phyloP scores from a whole-genome alignment of 2,888 invertebrate genomes.

The Tricholauxania praeusta region DNA sequence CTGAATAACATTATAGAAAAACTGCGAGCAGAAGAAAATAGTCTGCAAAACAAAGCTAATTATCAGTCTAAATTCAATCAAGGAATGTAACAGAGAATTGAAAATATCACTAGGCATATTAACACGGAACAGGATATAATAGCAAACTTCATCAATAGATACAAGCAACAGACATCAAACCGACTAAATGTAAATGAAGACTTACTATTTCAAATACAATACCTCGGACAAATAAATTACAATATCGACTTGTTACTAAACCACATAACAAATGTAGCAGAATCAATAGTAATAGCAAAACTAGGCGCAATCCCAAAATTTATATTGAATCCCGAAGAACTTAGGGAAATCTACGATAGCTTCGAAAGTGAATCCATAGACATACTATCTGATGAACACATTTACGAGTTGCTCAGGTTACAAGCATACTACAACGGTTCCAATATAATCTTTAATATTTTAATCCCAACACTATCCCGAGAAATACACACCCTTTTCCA shows the following conservation, averaged over 20 bases:
- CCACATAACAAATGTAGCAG: conserved; percentile 22
- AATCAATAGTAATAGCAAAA: conserved; percentile 41
- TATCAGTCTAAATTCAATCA: background rate
- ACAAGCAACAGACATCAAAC: background rate
- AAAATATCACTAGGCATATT: conserved; percentile 4
- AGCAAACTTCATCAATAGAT: conserved; percentile 9
- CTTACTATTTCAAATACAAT: conserved; percentile 12
- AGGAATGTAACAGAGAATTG: background rate
- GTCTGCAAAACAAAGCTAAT: background rate
- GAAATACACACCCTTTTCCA: conserved; percentile 36
- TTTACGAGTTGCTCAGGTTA: conserved; percentile 37
- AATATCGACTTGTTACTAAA: conserved; percentile 23
- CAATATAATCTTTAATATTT: conserved; percentile 21
- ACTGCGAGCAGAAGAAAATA: background rate
- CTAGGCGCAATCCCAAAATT: conserved; percentile 43
- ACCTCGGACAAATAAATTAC: conserved; percentile 14
- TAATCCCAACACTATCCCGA: conserved; percentile 38
- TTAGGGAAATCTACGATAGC: conserved; percentile 35
- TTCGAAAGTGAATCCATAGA: conserved; percentile 36
- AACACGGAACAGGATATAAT: background rate
- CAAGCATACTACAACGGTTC: no score
- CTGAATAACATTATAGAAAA: background rate
- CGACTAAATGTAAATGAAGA: conserved; percentile 4
- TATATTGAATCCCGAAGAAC: conserved; percentile 40
- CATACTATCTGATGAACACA: conserved; percentile 39